These are phyloP conservation scores for Pipistrellus pipistrellus DNA, from an alignment of 2,797 vertebrate species.

Conservation along the genomic window DNA sequence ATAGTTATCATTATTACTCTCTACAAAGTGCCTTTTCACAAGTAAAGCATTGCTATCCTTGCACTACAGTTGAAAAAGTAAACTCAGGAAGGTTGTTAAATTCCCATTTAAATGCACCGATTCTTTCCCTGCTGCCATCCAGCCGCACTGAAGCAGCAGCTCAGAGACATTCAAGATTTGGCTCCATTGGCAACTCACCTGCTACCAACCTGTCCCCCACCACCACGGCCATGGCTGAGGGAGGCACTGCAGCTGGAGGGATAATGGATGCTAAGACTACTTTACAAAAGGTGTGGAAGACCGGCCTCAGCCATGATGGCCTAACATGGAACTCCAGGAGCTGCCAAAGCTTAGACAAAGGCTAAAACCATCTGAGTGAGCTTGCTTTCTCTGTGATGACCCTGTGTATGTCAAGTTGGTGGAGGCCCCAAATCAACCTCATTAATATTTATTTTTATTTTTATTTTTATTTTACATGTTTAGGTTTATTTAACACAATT, in stretches of 20 bases:
- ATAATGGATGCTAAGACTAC: background rate
- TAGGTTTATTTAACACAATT: background rate
- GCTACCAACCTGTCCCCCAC: background rate
- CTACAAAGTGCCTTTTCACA: background rate
- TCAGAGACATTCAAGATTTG: background rate
- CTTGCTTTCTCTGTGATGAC: background rate
- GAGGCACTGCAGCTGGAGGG: background rate
- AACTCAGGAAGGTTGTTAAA: constrained; percentile 25
- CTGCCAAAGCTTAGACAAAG: background rate
- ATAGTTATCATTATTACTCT: background rate
- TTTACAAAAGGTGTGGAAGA: background rate
- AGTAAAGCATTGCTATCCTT: background rate
- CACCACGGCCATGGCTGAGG: background rate
- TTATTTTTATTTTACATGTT: background rate
- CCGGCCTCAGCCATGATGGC: rapidly evolving
- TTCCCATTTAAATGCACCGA: background rate
- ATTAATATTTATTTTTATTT: background rate
- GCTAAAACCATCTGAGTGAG: background rate
- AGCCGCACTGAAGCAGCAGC: background rate
- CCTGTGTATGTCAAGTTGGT: too few species aligned
- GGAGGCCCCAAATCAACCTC: background rate
- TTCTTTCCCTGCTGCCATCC: background rate
- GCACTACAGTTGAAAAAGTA: background rate
- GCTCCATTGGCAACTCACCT: background rate
- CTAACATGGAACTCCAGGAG: background rate